phyloP scores from a whole-genome alignment of 2,113 vertebrate species.

The Alethe diademata region DNA sequence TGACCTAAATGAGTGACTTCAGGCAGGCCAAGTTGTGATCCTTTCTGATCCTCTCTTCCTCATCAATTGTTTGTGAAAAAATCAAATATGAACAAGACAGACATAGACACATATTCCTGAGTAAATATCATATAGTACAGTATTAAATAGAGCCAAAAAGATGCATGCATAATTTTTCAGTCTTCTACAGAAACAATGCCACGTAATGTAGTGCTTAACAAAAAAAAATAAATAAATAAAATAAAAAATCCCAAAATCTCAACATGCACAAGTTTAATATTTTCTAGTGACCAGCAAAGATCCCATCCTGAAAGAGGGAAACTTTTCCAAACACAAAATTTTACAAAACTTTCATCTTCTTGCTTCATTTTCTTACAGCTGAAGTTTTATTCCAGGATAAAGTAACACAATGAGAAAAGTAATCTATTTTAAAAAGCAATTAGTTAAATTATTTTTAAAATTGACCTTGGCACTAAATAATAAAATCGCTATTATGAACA shows the following conservation, averaged over 20 bases:
- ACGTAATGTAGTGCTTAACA: not conserved
- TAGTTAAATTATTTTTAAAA: slow-evolving; percentile 53
- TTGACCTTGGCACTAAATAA: slow-evolving; percentile 34
- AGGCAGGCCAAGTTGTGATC: not conserved
- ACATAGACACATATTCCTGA: not conserved
- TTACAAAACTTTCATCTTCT: not conserved
- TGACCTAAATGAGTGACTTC: not conserved
- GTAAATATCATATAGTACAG: no score
- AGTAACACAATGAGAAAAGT: not conserved
- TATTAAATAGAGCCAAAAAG: not conserved
- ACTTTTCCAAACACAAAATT: not conserved
- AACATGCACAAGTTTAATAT: not conserved
- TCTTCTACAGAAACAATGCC: not conserved
- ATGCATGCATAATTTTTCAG: not conserved
- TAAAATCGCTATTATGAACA: slow-evolving; percentile 48
- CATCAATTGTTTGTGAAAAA: not conserved
- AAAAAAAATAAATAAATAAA: no score
- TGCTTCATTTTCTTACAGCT: not conserved
- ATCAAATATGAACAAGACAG: not conserved
- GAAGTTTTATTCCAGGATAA: not conserved
- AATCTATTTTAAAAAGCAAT: not conserved
- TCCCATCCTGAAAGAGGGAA: rapidly evolving
- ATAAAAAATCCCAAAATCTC: not conserved
- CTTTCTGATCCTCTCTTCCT: not conserved
- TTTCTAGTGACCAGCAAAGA: not conserved